Conservation (phyloP, 2,888 invertebrate genomes). For the Tenodera sinensis region DNA sequence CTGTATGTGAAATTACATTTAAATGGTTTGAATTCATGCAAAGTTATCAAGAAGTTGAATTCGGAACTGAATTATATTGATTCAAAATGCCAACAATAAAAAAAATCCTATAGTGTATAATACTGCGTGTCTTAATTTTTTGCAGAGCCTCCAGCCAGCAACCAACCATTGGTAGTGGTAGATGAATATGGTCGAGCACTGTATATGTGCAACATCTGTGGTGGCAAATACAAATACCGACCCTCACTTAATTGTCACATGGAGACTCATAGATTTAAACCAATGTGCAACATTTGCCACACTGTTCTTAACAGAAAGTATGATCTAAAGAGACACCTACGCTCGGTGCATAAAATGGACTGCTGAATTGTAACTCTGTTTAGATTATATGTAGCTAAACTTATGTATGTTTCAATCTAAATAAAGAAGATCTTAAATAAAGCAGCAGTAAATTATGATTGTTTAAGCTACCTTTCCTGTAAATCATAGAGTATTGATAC, state of each 20-base stretch:
- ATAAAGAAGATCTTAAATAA: neutral
- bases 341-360: constrained; percentile 24
- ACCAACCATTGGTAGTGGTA: neutral
- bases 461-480: too few species aligned
- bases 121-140: neutral
- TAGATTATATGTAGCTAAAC: neutral
- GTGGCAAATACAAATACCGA: constrained; percentile 23
- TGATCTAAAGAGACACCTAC: constrained; percentile 28
- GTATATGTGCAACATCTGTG: constrained; percentile 18
- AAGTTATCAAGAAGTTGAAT: too few species aligned
- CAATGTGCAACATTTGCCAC: constrained; percentile 30
- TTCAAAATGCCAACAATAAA: too few species aligned
- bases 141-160: neutral
- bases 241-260: constrained; percentile 27
- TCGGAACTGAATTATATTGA: too few species aligned
- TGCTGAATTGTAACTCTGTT: neutral
- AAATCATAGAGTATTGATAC: too few species aligned
- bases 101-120: too few species aligned
- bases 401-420: neutral
- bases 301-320: constrained; percentile 30
- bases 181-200: neutral
- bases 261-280: constrained; percentile 22
- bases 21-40: too few species aligned
- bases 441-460: neutral
- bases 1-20: too few species aligned